These are phyloP conservation scores for Globodera rostochiensis DNA, from an alignment of 1,140 invertebrate species.

Conservation along the genomic window DNA sequence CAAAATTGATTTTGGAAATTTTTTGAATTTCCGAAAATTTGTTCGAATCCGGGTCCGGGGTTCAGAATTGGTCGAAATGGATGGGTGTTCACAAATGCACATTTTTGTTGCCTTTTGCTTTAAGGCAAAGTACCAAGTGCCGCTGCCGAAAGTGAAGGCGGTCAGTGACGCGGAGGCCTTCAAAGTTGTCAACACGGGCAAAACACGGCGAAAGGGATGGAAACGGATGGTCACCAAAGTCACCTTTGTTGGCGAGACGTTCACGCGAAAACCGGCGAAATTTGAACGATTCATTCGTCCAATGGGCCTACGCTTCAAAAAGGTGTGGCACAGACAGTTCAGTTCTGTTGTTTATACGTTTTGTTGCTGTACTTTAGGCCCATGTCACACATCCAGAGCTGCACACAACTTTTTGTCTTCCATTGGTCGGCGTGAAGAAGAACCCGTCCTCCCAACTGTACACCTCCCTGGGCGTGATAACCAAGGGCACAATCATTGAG, in stretches of 20 bases:
- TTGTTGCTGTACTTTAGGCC: constrained; percentile 39
- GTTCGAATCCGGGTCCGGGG: too few species aligned
- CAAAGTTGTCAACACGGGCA: constrained; percentile 89
- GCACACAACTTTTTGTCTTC: constrained; percentile 96
- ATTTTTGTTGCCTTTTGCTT: not conserved
- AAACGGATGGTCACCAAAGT: constrained; percentile 98
- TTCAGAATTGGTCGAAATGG: too few species aligned
- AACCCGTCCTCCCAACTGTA: constrained; percentile 97
- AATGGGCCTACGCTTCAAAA: constrained; percentile 90
- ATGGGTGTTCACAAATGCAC: not conserved
- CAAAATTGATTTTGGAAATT: too few species aligned
- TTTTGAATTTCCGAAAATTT: too few species aligned
- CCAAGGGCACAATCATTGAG: constrained; percentile 92
- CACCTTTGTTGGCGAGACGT: constrained; percentile 94
- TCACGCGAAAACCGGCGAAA: constrained; percentile 97
- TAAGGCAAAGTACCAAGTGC: constrained; percentile 98
- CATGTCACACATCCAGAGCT: constrained; percentile 89
- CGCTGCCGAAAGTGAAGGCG: constrained; percentile 94
- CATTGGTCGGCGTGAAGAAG: constrained; percentile 98
- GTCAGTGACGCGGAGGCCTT: constrained; percentile 98
- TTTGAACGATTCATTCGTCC: constrained; percentile 98
- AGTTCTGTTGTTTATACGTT: not conserved
- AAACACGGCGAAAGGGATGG: constrained; percentile 93
- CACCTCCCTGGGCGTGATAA: constrained; percentile 94
- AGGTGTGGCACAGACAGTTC: constrained; percentile 40